A percentile compares a stretch with the other conserved stretches of the same genome.
Conservation (phyloP, 2,797 vertebrate genomes). For the Threskiornis aethiopicus region DNA sequence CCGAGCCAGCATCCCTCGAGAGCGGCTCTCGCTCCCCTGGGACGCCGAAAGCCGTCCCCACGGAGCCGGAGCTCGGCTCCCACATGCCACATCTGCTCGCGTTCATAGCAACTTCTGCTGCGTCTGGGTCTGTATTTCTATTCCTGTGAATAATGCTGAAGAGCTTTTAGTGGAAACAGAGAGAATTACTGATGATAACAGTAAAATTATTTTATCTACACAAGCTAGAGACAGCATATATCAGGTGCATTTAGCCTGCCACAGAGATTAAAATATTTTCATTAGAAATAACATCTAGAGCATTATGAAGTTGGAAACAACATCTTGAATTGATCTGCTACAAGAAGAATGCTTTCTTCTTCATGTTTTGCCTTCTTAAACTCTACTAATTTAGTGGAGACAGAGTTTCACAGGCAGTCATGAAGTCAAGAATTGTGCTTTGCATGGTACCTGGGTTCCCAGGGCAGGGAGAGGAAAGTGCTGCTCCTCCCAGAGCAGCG, state of each 20-base stretch:
- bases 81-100: background rate
- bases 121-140: background rate
- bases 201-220: slow-evolving; percentile 10
- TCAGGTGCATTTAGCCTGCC: background rate
- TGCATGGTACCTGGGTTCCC: background rate
- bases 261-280: background rate
- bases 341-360: background rate
- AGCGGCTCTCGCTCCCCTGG: background rate
- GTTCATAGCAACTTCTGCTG: background rate
- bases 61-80: fast-evolving
- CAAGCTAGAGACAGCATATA: background rate
- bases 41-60: fast-evolving
- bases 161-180: background rate
- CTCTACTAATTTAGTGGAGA: background rate
- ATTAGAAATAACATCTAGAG: background rate
- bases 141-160: background rate
- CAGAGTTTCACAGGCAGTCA: background rate
- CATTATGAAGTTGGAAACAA: background rate
- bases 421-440: background rate
- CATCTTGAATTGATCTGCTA: background rate
- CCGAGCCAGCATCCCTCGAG: background rate
- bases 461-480: background rate
- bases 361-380: background rate
- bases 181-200: slow-evolving; percentile 10
- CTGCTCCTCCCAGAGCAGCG: background rate